Percentiles rank a stretch among this genome's conserved stretches.
Evolutionary conservation across 2,797 vertebrate species (phyloP).

Genomic region (Scarus forsteni): DNA sequence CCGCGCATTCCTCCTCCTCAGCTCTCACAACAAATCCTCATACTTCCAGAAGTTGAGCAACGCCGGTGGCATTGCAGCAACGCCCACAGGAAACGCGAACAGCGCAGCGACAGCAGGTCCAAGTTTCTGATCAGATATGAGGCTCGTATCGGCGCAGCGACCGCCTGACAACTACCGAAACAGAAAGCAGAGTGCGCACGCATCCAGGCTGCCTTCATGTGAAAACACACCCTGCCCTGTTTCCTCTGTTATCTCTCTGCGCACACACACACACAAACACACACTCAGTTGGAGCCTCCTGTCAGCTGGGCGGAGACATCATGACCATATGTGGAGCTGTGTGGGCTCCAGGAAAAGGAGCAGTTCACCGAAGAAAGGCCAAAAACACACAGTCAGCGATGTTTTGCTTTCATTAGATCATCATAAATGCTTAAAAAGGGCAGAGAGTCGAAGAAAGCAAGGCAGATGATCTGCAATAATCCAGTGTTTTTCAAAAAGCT

Average conservation of each 20-base stretch:
- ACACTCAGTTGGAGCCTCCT: constrained; percentile 29
- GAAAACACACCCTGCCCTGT: constrained; percentile 69
- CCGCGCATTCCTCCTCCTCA: constrained; percentile 62
- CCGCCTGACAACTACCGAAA: constrained; percentile 1
- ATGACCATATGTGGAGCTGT: constrained; percentile 54
- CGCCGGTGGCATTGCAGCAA: constrained; percentile 31
- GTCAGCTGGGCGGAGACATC: constrained; percentile 59
- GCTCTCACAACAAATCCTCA: constrained; percentile 41
- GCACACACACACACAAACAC: constrained; percentile 31
- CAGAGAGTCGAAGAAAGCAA: no score
- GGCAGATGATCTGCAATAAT: no score
- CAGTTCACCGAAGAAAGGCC: constrained; percentile 5
- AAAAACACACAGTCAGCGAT: background rate
- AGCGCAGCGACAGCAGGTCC: background rate
- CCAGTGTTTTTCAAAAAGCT: no score
- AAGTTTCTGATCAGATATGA: constrained; percentile 10
- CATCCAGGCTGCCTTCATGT: constrained; percentile 20
- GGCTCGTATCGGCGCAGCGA: background rate
- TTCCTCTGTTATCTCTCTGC: constrained; percentile 75
- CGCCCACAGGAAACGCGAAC: constrained; percentile 30
- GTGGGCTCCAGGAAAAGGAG: constrained; percentile 18
- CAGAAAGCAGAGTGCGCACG: constrained; percentile 23
- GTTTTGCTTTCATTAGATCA: no score
- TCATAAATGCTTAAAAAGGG: no score
- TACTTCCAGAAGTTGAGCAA: constrained; percentile 74